Base-by-base conservation (phyloP, 2,888 invertebrate genomes). In the Charanyca ferruginea region DNA sequence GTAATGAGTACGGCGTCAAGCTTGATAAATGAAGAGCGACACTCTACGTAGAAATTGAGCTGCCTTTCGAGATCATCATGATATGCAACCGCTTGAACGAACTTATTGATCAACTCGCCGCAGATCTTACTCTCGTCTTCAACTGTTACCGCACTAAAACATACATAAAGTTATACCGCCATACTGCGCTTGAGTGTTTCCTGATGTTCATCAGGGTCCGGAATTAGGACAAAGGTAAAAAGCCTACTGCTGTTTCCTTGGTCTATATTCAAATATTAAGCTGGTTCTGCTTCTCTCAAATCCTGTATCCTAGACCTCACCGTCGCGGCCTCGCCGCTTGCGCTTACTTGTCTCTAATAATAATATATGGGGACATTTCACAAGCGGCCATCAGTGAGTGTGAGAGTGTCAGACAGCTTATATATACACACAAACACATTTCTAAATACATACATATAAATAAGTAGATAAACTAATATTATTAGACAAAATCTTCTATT, bases 91-190 rank as follows among this genome's bases (percentile, higher is more conserved):
- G 97, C 96, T 80, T 97, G 96, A 20, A 99, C 97, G 73, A 98
- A 97, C 79, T 96, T 97, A 77, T 97, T 98, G 71, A 99, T 97
- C 57, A 99, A 94, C 75, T 97, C 97, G 6, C 98, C 97, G 75
- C 99, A 98, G 89, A 98, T 97, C 77, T 98, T 97, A 73, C 97
- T 97, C 90, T 99, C 99, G 90, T 99, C 99, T 72, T 99, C 98
- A 7, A 99, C 97, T 1, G 98, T 98, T 57, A 99, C 96, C 0
- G 99, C 98, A 90, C 98, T 98, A 85, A 47, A 84, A 85, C 38
- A 94, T 88, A 66, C 5, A 42, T 23, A 3, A 32, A 32, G 20
- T 35, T 60, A 22, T 20, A 22, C 22, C 11, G 11, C 38, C 38
- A 18, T 28, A 5, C 38, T 16, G 3, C 3, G 38, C 41, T 22